These are phyloP conservation scores for Gopherus evgoodei DNA, from an alignment of 2,113 vertebrate genomes.

Conservation along the genomic window DNA sequence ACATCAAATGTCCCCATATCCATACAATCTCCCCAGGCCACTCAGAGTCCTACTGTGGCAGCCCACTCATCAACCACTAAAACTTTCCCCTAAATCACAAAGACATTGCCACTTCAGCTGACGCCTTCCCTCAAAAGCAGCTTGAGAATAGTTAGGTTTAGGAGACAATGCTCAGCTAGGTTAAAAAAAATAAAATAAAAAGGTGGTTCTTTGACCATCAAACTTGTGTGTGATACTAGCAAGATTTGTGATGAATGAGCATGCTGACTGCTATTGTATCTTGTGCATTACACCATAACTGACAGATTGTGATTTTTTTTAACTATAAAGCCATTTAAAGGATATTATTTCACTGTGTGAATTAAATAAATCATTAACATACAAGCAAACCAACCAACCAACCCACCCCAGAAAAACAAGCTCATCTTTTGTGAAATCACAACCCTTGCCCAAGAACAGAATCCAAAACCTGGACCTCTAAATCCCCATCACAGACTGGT, in stretches of 20 bases:
- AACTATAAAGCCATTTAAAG: neutral
- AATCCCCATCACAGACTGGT: neutral
- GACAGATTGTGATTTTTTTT: neutral
- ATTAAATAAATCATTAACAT: neutral
- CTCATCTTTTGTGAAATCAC: neutral
- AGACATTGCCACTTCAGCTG: slow-evolving; percentile 24
- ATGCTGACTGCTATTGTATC: neutral
- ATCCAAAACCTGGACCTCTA: neutral
- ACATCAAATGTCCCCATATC: neutral
- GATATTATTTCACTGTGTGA: neutral
- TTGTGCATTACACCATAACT: neutral
- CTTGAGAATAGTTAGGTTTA: neutral
- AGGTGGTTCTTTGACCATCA: neutral
- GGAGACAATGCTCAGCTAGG: neutral
- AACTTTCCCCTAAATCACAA: slow-evolving; percentile 21
- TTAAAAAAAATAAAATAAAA: neutral
- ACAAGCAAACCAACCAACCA: neutral
- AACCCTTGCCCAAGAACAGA: neutral
- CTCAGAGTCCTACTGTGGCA: neutral
- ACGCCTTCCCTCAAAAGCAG: slow-evolving; percentile 2
- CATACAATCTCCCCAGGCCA: slow-evolving; percentile 21
- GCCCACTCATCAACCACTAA: neutral
- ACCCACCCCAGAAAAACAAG: rapidly evolving
- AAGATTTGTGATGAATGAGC: neutral
- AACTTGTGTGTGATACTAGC: neutral